Conservation (phyloP, 2,797 vertebrate species). For the Megalops cyprinoides region DNA sequence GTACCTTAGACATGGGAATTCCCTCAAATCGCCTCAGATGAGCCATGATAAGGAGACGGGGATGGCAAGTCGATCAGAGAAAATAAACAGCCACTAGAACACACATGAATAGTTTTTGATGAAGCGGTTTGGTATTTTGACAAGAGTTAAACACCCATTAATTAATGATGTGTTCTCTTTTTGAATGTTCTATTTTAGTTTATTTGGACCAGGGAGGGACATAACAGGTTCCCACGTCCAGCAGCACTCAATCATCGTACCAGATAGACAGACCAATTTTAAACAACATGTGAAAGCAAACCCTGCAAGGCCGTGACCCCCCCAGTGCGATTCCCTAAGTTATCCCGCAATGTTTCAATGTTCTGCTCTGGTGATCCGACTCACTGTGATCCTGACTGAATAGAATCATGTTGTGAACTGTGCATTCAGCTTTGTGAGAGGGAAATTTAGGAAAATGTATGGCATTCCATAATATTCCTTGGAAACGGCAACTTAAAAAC, state of each 20-base stretch:
- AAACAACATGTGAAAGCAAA: slow-evolving; percentile 17
- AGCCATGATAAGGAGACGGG: slow-evolving; percentile 58
- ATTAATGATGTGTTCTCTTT: background rate
- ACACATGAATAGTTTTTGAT: background rate
- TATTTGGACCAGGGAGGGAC: background rate
- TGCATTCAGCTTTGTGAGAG: background rate
- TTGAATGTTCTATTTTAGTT: background rate
- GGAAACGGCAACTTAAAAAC: background rate
- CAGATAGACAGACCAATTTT: background rate
- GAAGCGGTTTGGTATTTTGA: slow-evolving; percentile 5
- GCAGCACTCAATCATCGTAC: background rate
- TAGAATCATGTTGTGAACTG: background rate
- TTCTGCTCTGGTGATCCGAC: background rate
- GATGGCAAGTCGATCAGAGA: background rate
- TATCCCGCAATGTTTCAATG: background rate
- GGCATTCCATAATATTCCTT: background rate
- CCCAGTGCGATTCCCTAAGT: background rate
- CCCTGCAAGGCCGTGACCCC: background rate
- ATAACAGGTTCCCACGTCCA: background rate
- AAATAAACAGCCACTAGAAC: background rate
- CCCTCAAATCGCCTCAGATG: slow-evolving; percentile 64
- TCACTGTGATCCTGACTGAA: background rate
- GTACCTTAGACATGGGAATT: slow-evolving; percentile 79
- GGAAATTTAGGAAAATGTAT: background rate
- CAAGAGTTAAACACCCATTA: background rate